Base-by-base conservation (phyloP, 2,888 invertebrate genomes). In the Phyllotreta striolata region DNA sequence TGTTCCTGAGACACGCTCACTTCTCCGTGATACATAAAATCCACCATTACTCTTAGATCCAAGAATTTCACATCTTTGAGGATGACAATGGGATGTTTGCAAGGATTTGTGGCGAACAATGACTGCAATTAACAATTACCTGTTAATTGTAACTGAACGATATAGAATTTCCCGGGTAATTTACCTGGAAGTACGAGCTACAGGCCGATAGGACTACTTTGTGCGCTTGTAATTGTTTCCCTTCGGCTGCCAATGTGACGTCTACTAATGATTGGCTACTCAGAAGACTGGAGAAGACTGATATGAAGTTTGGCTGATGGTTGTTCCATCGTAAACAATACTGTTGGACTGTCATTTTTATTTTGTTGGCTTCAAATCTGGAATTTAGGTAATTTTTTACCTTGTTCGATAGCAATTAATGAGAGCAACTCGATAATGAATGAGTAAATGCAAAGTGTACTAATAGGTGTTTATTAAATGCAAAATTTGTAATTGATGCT, bases 11-110 rank as follows among this genome's bases (percentile, higher is more conserved):
- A 92, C 37, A 95, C 93, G 81, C 95, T 94, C 6, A 95, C 94
- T 84, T 94, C 94, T 0, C 95, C 95, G 75, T 92, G 92, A 79
- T 95, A 95, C 91, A 95, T 95, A 78, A 95, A 95, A 77, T 94
- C 93, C 7, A 95, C 92, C 87, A 95, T 91, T 35, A 91, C 92
- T 77, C 91, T 91, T 63, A 95, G 85, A 81, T 95, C 93, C 55
- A 89, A 87, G 77, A 91, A 94, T 75, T 91, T 90, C 7, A 95
- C 92, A 85, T 95, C 94, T 81, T 94, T 95, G 51, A 95, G 83
- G 74, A 95, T 94, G 54, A 95, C 93, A 74, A 95, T 94, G 4
- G 95, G 94, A 82, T 95, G 94, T 74, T 91, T 89, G 77, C 93
- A 93, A 7, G 94, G 93, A 83, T 93, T 93, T 69, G 91, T 88